A percentile compares a stretch with the other conserved stretches of the same genome.
Evolutionary conservation across 2,888 invertebrate genomes (phyloP).

Genomic region (Adelphocoris suturalis): DNA sequence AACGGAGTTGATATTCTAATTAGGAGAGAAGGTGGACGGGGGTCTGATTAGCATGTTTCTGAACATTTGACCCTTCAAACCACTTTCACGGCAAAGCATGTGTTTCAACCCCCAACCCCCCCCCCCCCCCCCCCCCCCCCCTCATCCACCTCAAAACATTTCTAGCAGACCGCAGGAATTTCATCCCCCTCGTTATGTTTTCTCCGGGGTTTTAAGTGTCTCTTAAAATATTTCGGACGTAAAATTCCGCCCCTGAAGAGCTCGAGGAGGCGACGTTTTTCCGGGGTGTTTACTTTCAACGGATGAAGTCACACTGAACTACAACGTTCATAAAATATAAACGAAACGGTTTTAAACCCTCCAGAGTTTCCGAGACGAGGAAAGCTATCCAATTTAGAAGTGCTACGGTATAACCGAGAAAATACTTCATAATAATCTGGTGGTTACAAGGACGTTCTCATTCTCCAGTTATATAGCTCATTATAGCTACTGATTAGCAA

Average conservation of each 20-base stretch:
- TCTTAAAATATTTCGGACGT: conserved; percentile 39
- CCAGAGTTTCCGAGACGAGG: not conserved
- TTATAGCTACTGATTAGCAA: not conserved
- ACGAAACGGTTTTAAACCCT: conserved; percentile 18
- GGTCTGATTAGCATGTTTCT: conserved; percentile 21
- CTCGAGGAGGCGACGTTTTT: not conserved
- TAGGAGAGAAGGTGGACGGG: conserved; percentile 25
- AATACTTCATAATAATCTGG: conserved; percentile 19
- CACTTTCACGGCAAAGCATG: conserved; percentile 22
- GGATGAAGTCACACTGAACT: conserved; percentile 36
- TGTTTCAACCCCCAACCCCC: not conserved
- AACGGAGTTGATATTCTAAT: conserved; percentile 30
- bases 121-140: not conserved
- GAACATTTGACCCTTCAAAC: conserved; percentile 14
- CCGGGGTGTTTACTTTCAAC: conserved; percentile 32
- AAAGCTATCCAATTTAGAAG: not conserved
- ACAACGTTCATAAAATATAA: conserved; percentile 33
- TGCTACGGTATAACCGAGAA: not conserved
- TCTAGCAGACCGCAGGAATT: not conserved
- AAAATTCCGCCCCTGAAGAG: conserved; percentile 15
- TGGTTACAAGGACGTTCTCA: not conserved
- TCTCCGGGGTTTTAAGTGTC: not conserved
- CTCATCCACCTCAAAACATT: not conserved
- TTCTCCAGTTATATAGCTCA: not conserved
- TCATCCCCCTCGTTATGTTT: not conserved